Conservation (phyloP, 2,888 invertebrate species). For the Hypsopygia costalis region DNA sequence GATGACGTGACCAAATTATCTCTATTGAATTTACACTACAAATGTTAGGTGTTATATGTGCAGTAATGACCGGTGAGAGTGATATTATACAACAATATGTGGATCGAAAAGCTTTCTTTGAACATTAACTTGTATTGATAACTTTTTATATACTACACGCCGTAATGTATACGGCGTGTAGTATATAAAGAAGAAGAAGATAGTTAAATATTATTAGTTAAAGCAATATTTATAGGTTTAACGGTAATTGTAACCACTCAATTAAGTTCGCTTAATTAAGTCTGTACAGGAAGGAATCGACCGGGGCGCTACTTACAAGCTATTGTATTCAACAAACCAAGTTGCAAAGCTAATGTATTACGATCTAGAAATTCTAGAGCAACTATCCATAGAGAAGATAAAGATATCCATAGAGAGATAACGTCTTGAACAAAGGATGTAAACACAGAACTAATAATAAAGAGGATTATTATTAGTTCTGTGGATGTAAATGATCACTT, state of each 20-base stretch:
- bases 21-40: slow-evolving; percentile 24
- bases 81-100: slow-evolving; percentile 18
- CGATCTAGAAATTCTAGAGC: slow-evolving; percentile 6
- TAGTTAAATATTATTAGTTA: too few relatives aligned
- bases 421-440: not conserved
- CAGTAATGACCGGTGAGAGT: slow-evolving; percentile 17
- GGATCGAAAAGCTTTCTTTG: slow-evolving; percentile 5
- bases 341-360: not conserved
- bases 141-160: not conserved
- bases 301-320: slow-evolving; percentile 1
- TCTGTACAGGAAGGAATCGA: slow-evolving; percentile 1
- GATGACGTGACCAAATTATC: slow-evolving; percentile 34
- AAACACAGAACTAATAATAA: too few relatives aligned
- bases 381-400: too few relatives aligned
- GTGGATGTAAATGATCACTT: too few relatives aligned
- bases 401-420: not conserved
- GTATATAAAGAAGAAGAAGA: too few relatives aligned
- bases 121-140: not conserved
- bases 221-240: too few relatives aligned
- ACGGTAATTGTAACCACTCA: too few relatives aligned
- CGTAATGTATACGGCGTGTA: not conserved
- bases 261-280: slow-evolving; percentile 7
- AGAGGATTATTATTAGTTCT: too few relatives aligned
- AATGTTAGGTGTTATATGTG: slow-evolving; percentile 18
- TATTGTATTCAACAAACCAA: slow-evolving; percentile 2